Base-by-base conservation (phyloP, 2,113 vertebrate genomes). In the Benthochromis sp. region DNA sequence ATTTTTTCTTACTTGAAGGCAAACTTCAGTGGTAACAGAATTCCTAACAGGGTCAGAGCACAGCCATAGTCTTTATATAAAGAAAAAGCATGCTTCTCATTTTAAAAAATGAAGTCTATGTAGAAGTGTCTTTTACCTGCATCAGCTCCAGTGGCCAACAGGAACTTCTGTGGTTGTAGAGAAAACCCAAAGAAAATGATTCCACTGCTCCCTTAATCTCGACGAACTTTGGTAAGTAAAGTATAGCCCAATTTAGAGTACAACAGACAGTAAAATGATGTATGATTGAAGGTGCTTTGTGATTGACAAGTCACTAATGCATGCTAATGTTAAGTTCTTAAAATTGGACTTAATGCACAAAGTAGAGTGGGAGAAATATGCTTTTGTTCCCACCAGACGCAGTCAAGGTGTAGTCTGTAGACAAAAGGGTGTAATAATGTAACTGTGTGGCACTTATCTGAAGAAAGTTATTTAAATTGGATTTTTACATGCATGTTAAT, bases 121-220 rank as follows among this genome's bases (percentile, higher is more conserved):
- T 38, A 66, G 19, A 38, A 5, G 61, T 66, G 61, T n/a, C 34
- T 66, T 66, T 12, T 0, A 63, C 17, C 17, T 36, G 31, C 17
- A 1, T 36, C 0, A 66, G 19, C 10, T 66, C 0, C 31, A 13
- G 34, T 12, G 17, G 10, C 10, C 0, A 2, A n/a, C 61, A 12
- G 61, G 61, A 38, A 66, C 61, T 2, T 13, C 4, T 36, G 9
- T 66, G 61, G 61, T 38, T 66, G 1, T n/a, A 38, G 10, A 66
- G 4, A 66, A n/a, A 66, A 38, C 6, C 34, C 34, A 38, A 66
- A 38, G 19, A 66, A 38, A 66, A n/a, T 2, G 9, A 38, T n/a
- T 36, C 34, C 34, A 66, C 10, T 66, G 61, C 61, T 36, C 3
- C 31, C 19, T 38, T 38, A 7, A 36, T 36, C 61, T 66, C 0